Evolutionary conservation across 2,113 vertebrate species (phyloP), one percentile per base, ranked within the genome.

Genomic region (Phyllostomus discolor): DNA sequence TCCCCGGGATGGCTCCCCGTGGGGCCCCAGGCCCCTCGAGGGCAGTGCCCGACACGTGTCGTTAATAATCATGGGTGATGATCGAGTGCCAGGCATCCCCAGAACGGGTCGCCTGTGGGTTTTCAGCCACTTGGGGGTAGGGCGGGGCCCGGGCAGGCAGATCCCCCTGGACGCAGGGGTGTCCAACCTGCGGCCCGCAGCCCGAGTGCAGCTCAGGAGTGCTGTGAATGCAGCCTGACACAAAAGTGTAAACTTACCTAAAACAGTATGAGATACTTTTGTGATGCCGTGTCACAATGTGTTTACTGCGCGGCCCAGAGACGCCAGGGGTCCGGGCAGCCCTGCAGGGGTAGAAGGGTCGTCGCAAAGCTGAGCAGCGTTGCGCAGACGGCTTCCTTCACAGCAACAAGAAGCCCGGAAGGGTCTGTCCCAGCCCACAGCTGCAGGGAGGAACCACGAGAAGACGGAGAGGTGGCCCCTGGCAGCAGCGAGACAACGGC

Each of bases 281-380:
- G 52, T 20, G 52, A 54, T 54, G 17, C 19, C 7, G 19, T 54
- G 52, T 54, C 19, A 6, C 52, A 20, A 1, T 54, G 52, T 20
- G 20, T 54, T 54, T 54, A 54, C 19, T 20, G 52, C 20, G 52
- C 5, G 52, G 17, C 52, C 52, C 52, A 20, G 52, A 54, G 52
- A 20, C 52, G 19, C 52, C 52, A 54, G 52, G 6, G 8, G 54
- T 9, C 8, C 2, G 54, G 52, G 22, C 54, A 22, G 54, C 54
- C 54, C 10, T 62, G 26, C 59, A 7, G 33, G 43, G 15, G 38
- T 9, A 5, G 67, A 46, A 43, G 62, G 11, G 31, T 1, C 3
- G n/a, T 38, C 7, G 0, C 20, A 14, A 35, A 59, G 41, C 24
- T 43, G 1, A 1, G 0, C 14, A 0, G 1, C 20, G 7, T 15